Evolutionary conservation across 2,888 invertebrate species (phyloP).

Genomic region (Drosophila conformis): DNA sequence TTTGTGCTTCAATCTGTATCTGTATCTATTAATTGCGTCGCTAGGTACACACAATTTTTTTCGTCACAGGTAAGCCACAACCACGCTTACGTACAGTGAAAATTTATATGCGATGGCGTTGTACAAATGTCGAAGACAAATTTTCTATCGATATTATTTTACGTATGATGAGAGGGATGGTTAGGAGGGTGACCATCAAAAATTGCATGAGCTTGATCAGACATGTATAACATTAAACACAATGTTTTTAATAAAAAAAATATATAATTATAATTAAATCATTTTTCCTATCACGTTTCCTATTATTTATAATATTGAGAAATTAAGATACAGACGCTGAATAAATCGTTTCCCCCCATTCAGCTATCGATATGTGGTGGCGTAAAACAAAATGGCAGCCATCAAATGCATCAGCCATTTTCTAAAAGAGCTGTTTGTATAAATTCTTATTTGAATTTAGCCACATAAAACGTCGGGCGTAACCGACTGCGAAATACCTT

Average conservation of each 20-base stretch:
- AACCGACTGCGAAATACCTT: too few relatives aligned
- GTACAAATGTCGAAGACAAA: background rate
- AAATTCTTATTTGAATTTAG: background rate
- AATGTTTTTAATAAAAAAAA: background rate
- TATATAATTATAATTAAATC: background rate
- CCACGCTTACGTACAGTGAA: conserved; percentile 54
- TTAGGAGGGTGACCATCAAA: background rate
- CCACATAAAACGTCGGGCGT: background rate
- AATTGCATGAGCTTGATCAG: background rate
- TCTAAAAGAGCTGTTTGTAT: background rate
- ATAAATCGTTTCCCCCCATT: background rate
- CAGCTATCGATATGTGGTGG: background rate
- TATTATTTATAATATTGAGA: background rate
- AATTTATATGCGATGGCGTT: conserved; percentile 18
- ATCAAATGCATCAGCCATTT: background rate
- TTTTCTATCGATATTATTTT: conserved; percentile 3
- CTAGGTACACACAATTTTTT: conserved; percentile 48
- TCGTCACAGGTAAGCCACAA: conserved; percentile 36
- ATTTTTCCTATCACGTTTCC: background rate
- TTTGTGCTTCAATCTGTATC: background rate
- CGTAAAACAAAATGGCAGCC: conserved; percentile 26
- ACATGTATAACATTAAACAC: background rate
- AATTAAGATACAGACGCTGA: background rate
- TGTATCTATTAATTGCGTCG: conserved; percentile 49
- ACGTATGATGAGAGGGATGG: background rate